These are phyloP conservation scores for Rhagoletis zephyria DNA, from an alignment of 1,140 invertebrate genomes.

Conservation along the genomic window DNA sequence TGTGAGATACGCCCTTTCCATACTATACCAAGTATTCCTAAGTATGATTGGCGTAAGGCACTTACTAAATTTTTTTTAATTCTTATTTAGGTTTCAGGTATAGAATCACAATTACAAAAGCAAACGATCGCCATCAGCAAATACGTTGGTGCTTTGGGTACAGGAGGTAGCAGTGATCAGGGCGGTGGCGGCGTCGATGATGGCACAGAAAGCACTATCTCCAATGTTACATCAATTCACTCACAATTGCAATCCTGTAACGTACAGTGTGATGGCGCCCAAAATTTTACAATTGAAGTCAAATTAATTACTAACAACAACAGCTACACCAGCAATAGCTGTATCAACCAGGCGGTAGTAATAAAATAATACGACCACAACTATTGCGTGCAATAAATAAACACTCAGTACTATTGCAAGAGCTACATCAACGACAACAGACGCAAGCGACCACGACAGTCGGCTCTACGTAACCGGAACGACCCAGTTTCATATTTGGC, in stretches of 20 bases:
- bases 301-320: constrained; percentile 37
- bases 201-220: constrained; percentile 71
- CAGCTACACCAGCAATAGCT: constrained; percentile 57
- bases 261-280: constrained; percentile 61
- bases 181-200: constrained; percentile 30
- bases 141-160: constrained; percentile 5
- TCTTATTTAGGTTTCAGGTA: constrained; percentile 67
- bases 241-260: constrained; percentile 71
- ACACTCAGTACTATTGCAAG: constrained; percentile 67
- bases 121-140: constrained; percentile 35
- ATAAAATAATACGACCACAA: constrained; percentile 54
- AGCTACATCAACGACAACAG: constrained; percentile 67
- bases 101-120: constrained; percentile 61
- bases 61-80: neutral
- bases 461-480: too few relatives aligned
- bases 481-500: too few relatives aligned
- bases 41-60: neutral
- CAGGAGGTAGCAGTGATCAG: neutral
- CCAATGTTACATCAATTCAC: constrained; percentile 72
- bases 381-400: constrained; percentile 65
- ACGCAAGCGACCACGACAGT: constrained; percentile 50
- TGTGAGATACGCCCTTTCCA: too few relatives aligned
- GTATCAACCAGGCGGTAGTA: constrained; percentile 26
- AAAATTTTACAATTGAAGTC: constrained; percentile 55
- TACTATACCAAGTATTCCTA: too few relatives aligned